A percentile compares a stretch with the other conserved stretches of the same genome.
Evolutionary conservation across 2,888 invertebrate genomes (phyloP).

Genomic region (Aspidiotus rigidus): DNA sequence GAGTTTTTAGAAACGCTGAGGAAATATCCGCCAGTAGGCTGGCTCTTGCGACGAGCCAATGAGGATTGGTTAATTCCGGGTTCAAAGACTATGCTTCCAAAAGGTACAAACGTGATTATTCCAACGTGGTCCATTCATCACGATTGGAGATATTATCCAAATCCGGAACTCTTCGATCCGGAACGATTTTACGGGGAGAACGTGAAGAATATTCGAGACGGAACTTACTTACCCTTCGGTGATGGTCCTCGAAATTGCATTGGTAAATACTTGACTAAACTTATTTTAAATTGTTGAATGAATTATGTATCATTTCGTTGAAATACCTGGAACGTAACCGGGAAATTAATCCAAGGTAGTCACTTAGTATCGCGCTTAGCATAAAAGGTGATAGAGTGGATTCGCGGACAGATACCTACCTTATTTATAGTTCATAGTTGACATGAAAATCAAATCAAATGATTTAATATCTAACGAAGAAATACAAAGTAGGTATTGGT

Average conservation of each 20-base stretch:
- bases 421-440: too few species aligned
- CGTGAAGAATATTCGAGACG: constrained; percentile 36
- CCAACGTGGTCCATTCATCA: constrained; percentile 53
- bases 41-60: constrained; percentile 43
- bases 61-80: constrained; percentile 40
- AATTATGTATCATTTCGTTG: too few species aligned
- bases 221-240: constrained; percentile 51
- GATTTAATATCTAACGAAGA: too few species aligned
- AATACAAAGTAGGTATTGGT: too few species aligned
- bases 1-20: constrained; percentile 29
- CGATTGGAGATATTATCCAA: constrained; percentile 52
- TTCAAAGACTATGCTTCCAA: constrained; percentile 35
- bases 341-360: too few species aligned
- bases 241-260: constrained; percentile 52
- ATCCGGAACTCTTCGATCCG: constrained; percentile 55
- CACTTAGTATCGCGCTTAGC: too few species aligned
- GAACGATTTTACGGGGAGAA: constrained; percentile 50
- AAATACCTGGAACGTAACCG: too few species aligned
- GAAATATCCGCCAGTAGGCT: constrained; percentile 37
- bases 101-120: constrained; percentile 46
- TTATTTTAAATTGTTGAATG: too few species aligned
- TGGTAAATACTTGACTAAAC: constrained; percentile 40
- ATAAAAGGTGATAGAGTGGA: too few species aligned
- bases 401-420: too few species aligned
- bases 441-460: too few species aligned